Conservation (phyloP, 2,113 vertebrate species). For the Calidris pugnax region DNA sequence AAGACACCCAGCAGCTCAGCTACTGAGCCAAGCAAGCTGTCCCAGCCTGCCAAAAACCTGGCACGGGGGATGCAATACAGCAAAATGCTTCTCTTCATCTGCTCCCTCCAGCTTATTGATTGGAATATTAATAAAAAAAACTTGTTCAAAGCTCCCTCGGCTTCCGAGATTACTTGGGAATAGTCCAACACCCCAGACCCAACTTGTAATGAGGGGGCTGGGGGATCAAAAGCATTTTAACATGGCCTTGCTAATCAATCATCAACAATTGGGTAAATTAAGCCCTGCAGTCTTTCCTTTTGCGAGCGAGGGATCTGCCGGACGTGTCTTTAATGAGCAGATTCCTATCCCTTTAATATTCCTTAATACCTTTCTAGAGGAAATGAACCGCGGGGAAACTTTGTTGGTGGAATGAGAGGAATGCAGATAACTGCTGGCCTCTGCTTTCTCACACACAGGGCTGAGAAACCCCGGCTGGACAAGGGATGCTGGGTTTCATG, state of each 20-base stretch:
- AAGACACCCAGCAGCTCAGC: not conserved
- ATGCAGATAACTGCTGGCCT: constrained; percentile 50
- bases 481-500: not conserved
- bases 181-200: not conserved
- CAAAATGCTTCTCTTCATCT: not conserved
- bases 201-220: not conserved
- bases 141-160: not conserved
- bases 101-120: not conserved
- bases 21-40: not conserved
- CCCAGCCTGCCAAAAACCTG: not conserved
- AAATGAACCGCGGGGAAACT: constrained; percentile 45
- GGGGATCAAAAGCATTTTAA: constrained; percentile 59
- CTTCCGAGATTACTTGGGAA: constrained; percentile 2
- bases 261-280: constrained; percentile 44
- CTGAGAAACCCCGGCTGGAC: not conserved
- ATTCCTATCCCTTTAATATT: constrained; percentile 61
- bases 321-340: constrained; percentile 56
- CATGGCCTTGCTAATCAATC: constrained; percentile 55
- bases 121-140: constrained; percentile 18
- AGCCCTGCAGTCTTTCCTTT: constrained; percentile 54
- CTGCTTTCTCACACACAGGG: constrained; percentile 9
- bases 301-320: not conserved
- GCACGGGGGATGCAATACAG: rapidly evolving
- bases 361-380: constrained; percentile 64
- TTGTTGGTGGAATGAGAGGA: constrained; percentile 63